These are phyloP conservation scores for Ophion costatus DNA, from an alignment of 2,888 invertebrate species.

Conservation along the genomic window DNA sequence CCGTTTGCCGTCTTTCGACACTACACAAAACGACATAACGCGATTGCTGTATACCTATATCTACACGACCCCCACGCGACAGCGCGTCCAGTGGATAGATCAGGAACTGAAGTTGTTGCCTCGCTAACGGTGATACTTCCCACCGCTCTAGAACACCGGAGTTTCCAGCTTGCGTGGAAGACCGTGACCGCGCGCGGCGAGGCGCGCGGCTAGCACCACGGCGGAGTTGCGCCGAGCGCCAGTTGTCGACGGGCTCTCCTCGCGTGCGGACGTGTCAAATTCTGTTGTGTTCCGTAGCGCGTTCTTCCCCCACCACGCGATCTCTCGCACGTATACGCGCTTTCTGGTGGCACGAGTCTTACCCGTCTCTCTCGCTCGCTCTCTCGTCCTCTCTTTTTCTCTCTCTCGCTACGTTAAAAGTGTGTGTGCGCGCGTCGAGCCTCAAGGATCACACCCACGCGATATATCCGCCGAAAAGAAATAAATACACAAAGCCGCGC, in stretches of 20 bases:
- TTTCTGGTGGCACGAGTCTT: not conserved
- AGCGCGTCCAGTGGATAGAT: no score
- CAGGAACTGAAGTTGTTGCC: no score
- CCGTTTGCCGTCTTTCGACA: no score
- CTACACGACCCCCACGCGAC: no score
- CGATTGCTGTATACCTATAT: no score
- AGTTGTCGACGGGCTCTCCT: slow-evolving; percentile 79
- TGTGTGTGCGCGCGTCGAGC: slow-evolving; percentile 29
- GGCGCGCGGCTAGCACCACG: not conserved
- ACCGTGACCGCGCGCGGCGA: not conserved
- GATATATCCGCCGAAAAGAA: slow-evolving; percentile 10
- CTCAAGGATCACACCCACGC: slow-evolving; percentile 26
- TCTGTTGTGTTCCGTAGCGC: slow-evolving; percentile 61
- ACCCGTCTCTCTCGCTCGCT: not conserved
- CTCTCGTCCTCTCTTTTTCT: no score
- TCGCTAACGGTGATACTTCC: no score
- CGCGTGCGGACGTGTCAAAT: slow-evolving; percentile 74
- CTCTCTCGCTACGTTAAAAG: not conserved
- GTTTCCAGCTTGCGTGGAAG: no score
- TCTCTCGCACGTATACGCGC: slow-evolving; percentile 29
- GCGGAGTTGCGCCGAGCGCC: slow-evolving; percentile 31
- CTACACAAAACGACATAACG: no score
- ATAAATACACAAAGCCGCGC: slow-evolving; percentile 66
- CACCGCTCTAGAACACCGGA: no score
- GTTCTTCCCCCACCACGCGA: slow-evolving; percentile 18